Evolutionary conservation across 35 echinoderm and acorn worm species (phyloP).

Genomic region (Ophioderma brevispina): DNA sequence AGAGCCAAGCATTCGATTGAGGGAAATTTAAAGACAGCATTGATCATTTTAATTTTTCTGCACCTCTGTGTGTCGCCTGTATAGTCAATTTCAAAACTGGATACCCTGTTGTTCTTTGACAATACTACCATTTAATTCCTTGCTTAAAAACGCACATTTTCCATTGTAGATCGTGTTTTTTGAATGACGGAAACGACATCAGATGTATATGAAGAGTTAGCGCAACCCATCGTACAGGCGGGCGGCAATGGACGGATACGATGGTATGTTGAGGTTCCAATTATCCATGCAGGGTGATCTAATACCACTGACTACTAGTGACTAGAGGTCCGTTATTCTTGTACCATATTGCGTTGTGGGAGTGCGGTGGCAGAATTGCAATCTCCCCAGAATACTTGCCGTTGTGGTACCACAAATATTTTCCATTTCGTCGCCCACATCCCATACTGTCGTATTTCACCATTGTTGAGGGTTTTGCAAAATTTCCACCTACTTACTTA

Average conservation of each 20-base stretch:
- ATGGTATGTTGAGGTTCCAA: too few relatives aligned
- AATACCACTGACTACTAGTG: too few relatives aligned
- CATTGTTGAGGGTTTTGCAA: too few relatives aligned
- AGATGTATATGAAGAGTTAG: slow-evolving; percentile 83
- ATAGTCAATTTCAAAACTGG: not conserved
- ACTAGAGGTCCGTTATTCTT: too few relatives aligned
- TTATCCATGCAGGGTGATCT: too few relatives aligned
- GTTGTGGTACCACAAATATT: too few relatives aligned
- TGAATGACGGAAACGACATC: slow-evolving; percentile 51
- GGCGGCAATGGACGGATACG: slow-evolving; percentile 79
- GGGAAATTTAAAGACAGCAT: not conserved
- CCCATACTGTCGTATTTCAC: too few relatives aligned
- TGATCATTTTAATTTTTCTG: not conserved
- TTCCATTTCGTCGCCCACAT: too few relatives aligned
- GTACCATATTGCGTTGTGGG: too few relatives aligned
- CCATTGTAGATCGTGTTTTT: slow-evolving; percentile 76
- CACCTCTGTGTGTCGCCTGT: not conserved
- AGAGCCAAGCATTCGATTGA: not conserved
- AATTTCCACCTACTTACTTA: too few relatives aligned
- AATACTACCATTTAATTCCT: not conserved
- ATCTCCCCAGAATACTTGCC: too few relatives aligned
- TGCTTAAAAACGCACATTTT: not conserved
- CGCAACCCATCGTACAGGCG: slow-evolving; percentile 69
- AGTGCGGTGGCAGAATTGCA: too few relatives aligned
- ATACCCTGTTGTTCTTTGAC: not conserved